Evolutionary conservation across 2,113 vertebrate genomes (phyloP).

Genomic region (Trinectes maculatus): DNA sequence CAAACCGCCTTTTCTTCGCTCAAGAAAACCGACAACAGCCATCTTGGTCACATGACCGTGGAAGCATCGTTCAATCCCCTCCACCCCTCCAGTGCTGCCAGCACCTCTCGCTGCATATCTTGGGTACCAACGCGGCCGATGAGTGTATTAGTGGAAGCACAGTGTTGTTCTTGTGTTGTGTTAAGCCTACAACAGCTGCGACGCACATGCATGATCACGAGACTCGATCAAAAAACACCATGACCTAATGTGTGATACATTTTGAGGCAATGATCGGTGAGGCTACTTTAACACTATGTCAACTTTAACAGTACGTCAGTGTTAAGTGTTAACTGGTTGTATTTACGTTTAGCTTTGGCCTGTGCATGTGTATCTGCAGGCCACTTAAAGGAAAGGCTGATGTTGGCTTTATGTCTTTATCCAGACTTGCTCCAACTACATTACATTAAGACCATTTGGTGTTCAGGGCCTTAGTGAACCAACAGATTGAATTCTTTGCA

Average conservation of each 20-base stretch:
- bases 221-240: conserved; percentile 33
- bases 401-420: too few species aligned
- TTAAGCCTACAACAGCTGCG: conserved; percentile 42
- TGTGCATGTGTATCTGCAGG: neutral
- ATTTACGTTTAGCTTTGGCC: neutral
- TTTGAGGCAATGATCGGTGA: conserved; percentile 2
- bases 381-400: neutral
- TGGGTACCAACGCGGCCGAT: conserved; percentile 36
- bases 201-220: conserved; percentile 41
- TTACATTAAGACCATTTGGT: neutral
- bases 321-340: neutral
- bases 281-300: neutral
- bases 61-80: conserved; percentile 42
- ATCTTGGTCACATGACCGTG: conserved; percentile 69
- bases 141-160: conserved; percentile 40
- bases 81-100: conserved; percentile 2
- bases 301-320: conserved; percentile 1
- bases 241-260: conserved; percentile 22
- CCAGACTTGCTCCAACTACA: too few species aligned
- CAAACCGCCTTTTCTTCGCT: conserved; percentile 71
- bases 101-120: conserved; percentile 63
- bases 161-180: conserved; percentile 57
- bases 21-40: conserved; percentile 67
- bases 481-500: neutral
- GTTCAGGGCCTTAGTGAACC: neutral